Conservation (phyloP, 1,140 invertebrate genomes). For the Drosophila tropicalis region DNA sequence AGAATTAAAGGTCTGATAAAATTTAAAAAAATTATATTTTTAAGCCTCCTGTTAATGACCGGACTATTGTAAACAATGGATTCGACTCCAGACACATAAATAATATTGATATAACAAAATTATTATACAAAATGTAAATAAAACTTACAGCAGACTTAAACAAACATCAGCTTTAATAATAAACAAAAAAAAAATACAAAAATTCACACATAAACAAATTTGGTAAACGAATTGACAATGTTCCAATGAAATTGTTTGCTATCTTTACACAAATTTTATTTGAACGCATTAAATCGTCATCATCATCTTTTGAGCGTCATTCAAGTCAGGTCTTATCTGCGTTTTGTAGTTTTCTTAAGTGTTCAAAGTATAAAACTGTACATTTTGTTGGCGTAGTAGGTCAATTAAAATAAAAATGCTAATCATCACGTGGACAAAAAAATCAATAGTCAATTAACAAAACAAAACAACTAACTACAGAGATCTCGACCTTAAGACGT, state of each 20-base stretch:
- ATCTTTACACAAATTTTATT: not conserved
- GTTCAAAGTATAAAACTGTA: constrained; percentile 48
- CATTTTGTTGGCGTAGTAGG: constrained; percentile 43
- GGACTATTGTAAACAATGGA: not conserved
- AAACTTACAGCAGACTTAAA: not conserved
- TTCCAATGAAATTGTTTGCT: not conserved
- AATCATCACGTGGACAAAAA: constrained; percentile 29
- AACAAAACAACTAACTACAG: constrained; percentile 5
- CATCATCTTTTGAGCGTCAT: not conserved
- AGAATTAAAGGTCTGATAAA: no score
- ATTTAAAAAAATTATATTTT: no score
- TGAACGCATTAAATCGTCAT: not conserved
- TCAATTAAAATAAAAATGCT: constrained; percentile 30
- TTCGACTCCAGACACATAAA: constrained; percentile 6
- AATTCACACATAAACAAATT: not conserved
- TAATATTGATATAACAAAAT: not conserved
- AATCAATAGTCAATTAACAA: constrained; percentile 3
- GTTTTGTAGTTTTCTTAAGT: constrained; percentile 5
- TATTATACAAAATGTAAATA: not conserved
- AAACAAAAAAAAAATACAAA: constrained; percentile 3
- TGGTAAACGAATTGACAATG: not conserved
- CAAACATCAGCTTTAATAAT: not conserved
- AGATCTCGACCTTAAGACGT: no score
- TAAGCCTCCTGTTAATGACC: not conserved
- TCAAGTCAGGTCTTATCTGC: constrained; percentile 16